Base-by-base conservation (phyloP, 2,113 vertebrate genomes). In the Rostratula benghalensis region DNA sequence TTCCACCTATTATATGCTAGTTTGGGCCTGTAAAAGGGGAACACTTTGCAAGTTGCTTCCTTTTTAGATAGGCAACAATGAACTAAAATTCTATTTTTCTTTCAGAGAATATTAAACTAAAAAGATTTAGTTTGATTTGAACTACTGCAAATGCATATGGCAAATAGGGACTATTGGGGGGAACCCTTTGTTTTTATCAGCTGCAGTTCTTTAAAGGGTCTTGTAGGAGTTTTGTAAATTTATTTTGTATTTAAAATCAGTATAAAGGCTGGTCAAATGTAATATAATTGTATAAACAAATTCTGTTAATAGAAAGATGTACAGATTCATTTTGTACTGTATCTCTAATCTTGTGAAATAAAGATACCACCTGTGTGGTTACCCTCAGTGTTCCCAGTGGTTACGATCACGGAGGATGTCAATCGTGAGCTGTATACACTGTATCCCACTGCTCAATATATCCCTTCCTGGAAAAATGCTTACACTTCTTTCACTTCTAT, bases 311-410 rank as follows among this genome's bases (percentile, higher is more conserved):
- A 98, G 97, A 98, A 97, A 98, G 98, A 97, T 98, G 98, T 98
- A 98, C 98, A 98, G 98, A 98, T 98, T 97, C 91, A 89, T 98
- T 98, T 98, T 98, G 97, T 98, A 98, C 97, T 98, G 97, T 98
- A 98, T 98, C 98, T 98, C 98, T 98, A 98, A 98, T 97, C 98
- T 97, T 98, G 97, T 98, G 98, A 98, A 98, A 98, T 98, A 98
- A 98, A 98, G 94, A 97, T 83, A 87, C 97, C 97, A 96, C 98
- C 93, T 97, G 95, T 97, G 94, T 97, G 97, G 97, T 97, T 97
- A 97, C 77, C 57, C 89, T 94, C 87, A 93, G 73, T 97, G 95
- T 97, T 94, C 89, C 61, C 91, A 89, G n/a, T 83, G 54, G 69
- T 94, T 89, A 68, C 89, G n/a, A 16, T 81, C 39, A 77, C 50